phyloP scores from a whole-genome alignment of 2,113 vertebrate genomes.

The Nothoprocta perdicaria region DNA sequence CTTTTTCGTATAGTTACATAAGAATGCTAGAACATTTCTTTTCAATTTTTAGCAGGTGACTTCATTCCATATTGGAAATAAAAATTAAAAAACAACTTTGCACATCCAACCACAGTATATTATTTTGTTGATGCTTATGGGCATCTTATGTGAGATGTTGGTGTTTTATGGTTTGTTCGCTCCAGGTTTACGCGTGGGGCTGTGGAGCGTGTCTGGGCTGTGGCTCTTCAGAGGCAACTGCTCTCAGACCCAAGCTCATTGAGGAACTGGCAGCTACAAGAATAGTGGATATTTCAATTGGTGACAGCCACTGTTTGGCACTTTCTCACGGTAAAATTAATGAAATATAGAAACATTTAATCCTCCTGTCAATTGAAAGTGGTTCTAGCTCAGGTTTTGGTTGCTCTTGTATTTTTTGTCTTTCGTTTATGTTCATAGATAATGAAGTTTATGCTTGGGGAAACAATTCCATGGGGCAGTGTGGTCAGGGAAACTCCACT shows the following conservation, averaged over 20 bases:
- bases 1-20: not conserved
- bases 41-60: not conserved
- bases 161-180: not conserved
- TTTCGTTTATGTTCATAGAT: conserved; percentile 77
- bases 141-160: not conserved
- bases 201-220: conserved; percentile 97
- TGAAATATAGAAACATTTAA: not conserved
- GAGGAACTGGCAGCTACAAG: conserved; percentile 95
- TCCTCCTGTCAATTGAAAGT: not conserved
- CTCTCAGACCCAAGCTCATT: conserved; percentile 91
- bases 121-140: not conserved
- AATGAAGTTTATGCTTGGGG: conserved; percentile 99
- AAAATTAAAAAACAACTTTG: not conserved
- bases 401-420: not conserved
- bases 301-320: conserved; percentile 97
- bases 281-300: conserved; percentile 97
- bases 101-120: not conserved
- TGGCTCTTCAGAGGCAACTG: conserved; percentile 95
- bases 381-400: not conserved
- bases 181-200: conserved; percentile 96
- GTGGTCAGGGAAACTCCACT: conserved; percentile 97
- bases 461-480: conserved; percentile 99
- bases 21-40: not conserved
- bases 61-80: not conserved
- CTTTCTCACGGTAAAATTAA: conserved; percentile 91